Evolutionary conservation across 2,888 invertebrate species (phyloP).

Genomic region (Heliconius sara): DNA sequence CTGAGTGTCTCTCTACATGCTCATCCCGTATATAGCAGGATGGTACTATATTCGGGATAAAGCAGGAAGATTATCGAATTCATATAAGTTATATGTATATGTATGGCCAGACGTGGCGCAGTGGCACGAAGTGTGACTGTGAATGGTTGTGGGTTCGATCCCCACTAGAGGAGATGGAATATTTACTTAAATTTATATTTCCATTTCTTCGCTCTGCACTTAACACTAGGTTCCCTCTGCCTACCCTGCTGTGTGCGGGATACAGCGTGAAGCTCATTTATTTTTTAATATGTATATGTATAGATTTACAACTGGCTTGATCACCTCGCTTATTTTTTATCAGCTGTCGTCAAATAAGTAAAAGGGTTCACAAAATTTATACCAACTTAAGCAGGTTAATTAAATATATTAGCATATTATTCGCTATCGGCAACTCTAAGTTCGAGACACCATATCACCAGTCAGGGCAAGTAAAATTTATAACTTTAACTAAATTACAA

Average conservation of each 20-base stretch:
- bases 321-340: background rate
- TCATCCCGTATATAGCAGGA: too few species aligned
- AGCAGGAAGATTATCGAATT: background rate
- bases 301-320: too few species aligned
- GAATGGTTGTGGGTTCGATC: too few species aligned
- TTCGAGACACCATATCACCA: background rate
- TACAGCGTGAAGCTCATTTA: too few species aligned
- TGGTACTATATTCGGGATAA: background rate
- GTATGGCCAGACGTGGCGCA: too few species aligned
- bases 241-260: too few species aligned
- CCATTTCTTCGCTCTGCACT: too few species aligned
- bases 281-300: too few species aligned
- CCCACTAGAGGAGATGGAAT: too few species aligned
- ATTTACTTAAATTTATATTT: too few species aligned
- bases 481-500: background rate
- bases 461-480: background rate
- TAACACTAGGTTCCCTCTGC: too few species aligned
- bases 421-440: background rate
- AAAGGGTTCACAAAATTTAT: background rate
- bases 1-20: background rate
- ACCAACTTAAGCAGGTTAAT: background rate
- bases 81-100: background rate
- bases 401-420: conserved; percentile 2
- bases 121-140: too few species aligned
- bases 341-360: background rate